These are phyloP conservation scores for Sarcophaga peregrina DNA, from an alignment of 1,140 invertebrate species.

Conservation along the genomic window DNA sequence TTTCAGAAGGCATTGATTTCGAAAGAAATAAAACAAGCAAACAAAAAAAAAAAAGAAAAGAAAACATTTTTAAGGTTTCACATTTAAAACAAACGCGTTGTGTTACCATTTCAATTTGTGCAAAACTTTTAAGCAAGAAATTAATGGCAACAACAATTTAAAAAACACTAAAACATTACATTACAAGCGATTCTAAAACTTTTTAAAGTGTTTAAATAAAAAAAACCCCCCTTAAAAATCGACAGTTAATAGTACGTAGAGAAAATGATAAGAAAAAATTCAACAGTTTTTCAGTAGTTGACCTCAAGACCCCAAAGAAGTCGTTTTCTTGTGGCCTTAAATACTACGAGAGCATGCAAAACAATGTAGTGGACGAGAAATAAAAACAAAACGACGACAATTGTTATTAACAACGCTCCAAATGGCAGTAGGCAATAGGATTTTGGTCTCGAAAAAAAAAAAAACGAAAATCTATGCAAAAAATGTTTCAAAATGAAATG, in stretches of 20 bases:
- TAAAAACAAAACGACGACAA: slow-evolving; percentile 1
- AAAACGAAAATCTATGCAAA: neutral
- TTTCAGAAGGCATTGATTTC: neutral
- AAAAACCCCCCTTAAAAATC: neutral
- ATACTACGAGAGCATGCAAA: too few relatives aligned
- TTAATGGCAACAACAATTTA: neutral
- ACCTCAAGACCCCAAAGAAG: slow-evolving; percentile 7
- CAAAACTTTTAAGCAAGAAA: neutral
- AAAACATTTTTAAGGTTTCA: slow-evolving; percentile 14
- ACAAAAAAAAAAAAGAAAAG: neutral
- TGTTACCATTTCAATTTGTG: neutral
- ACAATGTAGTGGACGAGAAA: neutral
- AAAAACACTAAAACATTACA: neutral
- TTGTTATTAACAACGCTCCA: slow-evolving; percentile 17
- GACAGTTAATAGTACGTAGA: too few relatives aligned
- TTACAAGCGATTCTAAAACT: neutral
- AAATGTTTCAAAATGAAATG: neutral
- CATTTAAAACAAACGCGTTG: neutral
- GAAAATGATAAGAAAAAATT: too few relatives aligned
- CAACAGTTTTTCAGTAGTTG: neutral
- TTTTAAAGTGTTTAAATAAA: neutral
- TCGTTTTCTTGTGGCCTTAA: too few relatives aligned
- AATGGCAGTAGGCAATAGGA: neutral
- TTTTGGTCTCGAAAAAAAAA: neutral
- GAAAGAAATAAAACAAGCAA: neutral